Evolutionary conservation across 2,113 vertebrate genomes (phyloP).

Genomic region (Rallus limicola): DNA sequence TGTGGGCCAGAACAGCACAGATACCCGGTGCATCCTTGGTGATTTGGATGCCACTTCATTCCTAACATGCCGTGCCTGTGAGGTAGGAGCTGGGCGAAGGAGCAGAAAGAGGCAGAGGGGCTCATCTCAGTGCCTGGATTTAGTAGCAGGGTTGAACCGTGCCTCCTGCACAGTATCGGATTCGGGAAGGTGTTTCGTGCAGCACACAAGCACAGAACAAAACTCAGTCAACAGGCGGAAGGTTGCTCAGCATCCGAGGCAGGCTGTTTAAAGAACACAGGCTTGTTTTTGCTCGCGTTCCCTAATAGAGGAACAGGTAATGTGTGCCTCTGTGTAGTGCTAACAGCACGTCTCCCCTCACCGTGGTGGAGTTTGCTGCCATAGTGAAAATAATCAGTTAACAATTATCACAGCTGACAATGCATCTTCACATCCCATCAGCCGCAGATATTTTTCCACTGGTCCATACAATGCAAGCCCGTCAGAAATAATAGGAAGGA

Average conservation of each 20-base stretch:
- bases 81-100: neutral
- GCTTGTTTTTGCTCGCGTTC: neutral
- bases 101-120: neutral
- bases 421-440: neutral
- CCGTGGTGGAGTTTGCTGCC: accelerated
- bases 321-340: accelerated
- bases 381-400: neutral
- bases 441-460: neutral
- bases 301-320: neutral
- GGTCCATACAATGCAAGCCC: neutral
- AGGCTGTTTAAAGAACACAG: neutral
- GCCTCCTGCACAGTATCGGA: neutral
- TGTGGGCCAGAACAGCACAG: neutral
- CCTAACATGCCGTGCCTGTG: accelerated
- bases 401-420: neutral
- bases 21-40: accelerated
- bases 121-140: neutral
- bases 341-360: neutral
- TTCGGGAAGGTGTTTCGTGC: accelerated
- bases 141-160: accelerated
- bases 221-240: neutral
- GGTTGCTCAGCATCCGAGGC: neutral
- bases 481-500: neutral
- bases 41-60: neutral
- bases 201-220: neutral